A percentile compares a stretch with the other conserved stretches of the same genome.
Evolutionary conservation across 2,888 invertebrate species (phyloP).

Genomic region (Molorchus minor): DNA sequence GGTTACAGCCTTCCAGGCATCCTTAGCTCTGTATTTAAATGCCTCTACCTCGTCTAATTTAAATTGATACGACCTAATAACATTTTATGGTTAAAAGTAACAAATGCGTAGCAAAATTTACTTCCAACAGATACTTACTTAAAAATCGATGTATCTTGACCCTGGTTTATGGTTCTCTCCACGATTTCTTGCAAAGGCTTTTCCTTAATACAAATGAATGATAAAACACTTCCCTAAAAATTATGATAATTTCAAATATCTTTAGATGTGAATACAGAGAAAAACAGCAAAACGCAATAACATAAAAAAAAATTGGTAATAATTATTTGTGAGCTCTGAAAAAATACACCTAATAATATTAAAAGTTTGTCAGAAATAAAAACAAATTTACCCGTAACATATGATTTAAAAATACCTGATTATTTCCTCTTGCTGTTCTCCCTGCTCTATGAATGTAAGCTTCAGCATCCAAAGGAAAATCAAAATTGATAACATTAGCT

Average conservation of each 20-base stretch:
- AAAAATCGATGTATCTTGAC: conserved; percentile 71
- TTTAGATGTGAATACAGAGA: no score
- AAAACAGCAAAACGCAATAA: no score
- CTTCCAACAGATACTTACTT: no score
- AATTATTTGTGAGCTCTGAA: no score
- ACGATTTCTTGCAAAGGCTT: conserved; percentile 76
- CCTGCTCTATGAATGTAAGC: conserved; percentile 96
- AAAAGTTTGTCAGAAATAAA: no score
- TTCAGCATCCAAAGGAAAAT: conserved; percentile 89
- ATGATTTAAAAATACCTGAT: conserved; percentile 66
- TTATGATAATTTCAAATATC: no score
- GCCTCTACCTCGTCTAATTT: conserved; percentile 95
- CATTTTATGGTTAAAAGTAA: conserved; percentile 30
- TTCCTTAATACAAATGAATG: conserved; percentile 88
- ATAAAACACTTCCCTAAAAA: conserved; percentile 81
- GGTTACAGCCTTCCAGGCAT: conserved; percentile 95
- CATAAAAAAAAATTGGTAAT: no score
- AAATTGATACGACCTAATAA: conserved; percentile 86
- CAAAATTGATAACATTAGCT: conserved; percentile 97
- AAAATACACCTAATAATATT: no score
- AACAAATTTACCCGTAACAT: no score
- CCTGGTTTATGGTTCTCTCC: conserved; percentile 76
- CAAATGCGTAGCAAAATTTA: no score
- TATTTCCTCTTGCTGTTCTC: conserved; percentile 86
- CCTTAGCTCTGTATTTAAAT: conserved; percentile 92